Percentiles rank a stretch among this genome's conserved stretches.
Evolutionary conservation across 1,140 invertebrate species (phyloP).

Genomic region (Cyrtorhinus lividipennis): DNA sequence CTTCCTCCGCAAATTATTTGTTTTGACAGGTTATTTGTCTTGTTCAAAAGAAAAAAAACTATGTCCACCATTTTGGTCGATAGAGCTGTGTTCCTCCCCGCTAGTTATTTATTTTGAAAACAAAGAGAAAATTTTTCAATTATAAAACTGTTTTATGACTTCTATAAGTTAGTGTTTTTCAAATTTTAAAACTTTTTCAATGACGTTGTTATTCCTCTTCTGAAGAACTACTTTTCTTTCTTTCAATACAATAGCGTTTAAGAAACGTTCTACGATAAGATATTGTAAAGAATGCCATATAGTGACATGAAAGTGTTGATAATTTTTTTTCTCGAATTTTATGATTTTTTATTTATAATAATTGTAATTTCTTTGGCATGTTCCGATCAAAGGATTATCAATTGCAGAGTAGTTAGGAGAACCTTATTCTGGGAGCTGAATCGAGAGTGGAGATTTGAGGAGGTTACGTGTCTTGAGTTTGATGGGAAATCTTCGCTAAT

Average conservation of each 20-base stretch:
- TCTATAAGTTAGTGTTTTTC: slow-evolving; percentile 7
- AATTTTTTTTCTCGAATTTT: not conserved
- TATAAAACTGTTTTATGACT: not conserved
- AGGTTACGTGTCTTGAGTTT: too few species aligned
- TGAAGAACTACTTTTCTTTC: not conserved
- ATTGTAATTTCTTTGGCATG: too few species aligned
- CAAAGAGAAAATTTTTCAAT: not conserved
- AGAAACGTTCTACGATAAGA: not conserved
- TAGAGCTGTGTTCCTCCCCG: not conserved
- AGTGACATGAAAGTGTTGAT: not conserved
- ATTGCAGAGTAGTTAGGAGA: too few species aligned
- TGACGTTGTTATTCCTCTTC: slow-evolving; percentile 1
- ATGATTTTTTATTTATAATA: not conserved
- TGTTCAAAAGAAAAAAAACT: too few species aligned
- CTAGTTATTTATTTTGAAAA: slow-evolving; percentile 2
- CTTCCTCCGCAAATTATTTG: too few species aligned
- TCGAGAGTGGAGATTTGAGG: too few species aligned
- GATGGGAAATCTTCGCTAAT: too few species aligned
- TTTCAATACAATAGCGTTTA: not conserved
- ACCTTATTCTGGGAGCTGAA: too few species aligned
- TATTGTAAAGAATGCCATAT: not conserved
- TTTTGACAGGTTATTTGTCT: too few species aligned
- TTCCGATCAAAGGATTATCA: too few species aligned
- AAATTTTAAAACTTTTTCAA: slow-evolving; percentile 8
- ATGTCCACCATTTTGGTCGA: not conserved